Percentiles rank a stretch among this genome's conserved stretches.
Evolutionary conservation across 2,888 invertebrate genomes (phyloP).

Genomic region (Lordiphosa andalusiaca): DNA sequence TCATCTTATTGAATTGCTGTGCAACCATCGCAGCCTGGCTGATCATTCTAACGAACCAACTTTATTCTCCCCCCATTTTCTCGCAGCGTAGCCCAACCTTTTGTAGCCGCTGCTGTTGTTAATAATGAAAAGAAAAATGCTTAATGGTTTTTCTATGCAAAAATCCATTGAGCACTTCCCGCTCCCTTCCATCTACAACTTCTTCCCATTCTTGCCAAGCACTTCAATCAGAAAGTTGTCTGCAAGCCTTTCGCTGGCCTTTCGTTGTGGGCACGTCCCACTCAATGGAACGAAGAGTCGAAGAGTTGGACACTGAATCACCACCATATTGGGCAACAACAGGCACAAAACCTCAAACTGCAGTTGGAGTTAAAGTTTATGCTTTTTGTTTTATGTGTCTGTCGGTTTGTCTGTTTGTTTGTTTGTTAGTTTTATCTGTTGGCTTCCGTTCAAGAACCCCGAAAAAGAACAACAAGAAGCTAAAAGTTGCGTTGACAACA

Average conservation of each 20-base stretch:
- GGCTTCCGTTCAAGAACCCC: slow-evolving; percentile 59
- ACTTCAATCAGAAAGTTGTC: slow-evolving; percentile 68
- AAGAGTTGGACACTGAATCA: slow-evolving; percentile 15
- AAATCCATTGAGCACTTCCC: slow-evolving; percentile 48
- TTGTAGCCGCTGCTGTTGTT: slow-evolving; percentile 31
- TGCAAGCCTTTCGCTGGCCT: slow-evolving; percentile 34
- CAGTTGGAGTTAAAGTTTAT: slow-evolving; percentile 36
- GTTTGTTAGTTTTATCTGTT: slow-evolving; percentile 42
- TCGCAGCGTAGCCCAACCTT: slow-evolving; percentile 29
- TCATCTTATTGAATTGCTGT: too few species aligned
- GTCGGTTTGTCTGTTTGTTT: slow-evolving; percentile 28
- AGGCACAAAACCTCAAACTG: slow-evolving; percentile 19
- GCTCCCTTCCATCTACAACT: slow-evolving; percentile 24
- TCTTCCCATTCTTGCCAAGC: slow-evolving; percentile 19
- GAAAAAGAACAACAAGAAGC: slow-evolving; percentile 31
- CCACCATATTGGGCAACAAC: slow-evolving; percentile 61
- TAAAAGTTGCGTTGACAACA: slow-evolving; percentile 46
- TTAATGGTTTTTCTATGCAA: slow-evolving; percentile 68
- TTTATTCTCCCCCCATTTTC: background rate
- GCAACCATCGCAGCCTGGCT: too few species aligned
- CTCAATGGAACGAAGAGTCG: slow-evolving; percentile 9
- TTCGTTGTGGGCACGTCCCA: slow-evolving; percentile 20
- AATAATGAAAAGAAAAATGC: slow-evolving; percentile 33
- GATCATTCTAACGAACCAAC: too few species aligned
- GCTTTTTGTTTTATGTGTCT: slow-evolving; percentile 25